A percentile compares a stretch with the other conserved stretches of the same genome.
These are phyloP conservation scores for Megaceryle torquata DNA, from an alignment of 2,113 vertebrate species.

Conservation along the genomic window DNA sequence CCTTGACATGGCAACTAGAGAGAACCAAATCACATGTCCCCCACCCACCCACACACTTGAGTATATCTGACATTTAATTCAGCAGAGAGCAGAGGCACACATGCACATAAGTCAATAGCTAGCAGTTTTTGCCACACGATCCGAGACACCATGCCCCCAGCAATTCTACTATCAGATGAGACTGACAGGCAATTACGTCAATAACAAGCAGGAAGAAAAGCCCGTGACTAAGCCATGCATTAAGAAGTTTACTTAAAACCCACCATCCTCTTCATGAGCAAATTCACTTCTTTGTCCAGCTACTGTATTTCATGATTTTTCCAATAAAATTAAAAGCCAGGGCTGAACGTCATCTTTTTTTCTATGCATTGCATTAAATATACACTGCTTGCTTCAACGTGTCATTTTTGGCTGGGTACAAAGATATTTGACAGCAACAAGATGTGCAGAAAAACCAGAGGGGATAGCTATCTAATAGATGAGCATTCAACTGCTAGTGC, in stretches of 20 bases:
- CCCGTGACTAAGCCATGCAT: not conserved
- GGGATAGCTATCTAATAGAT: constrained; percentile 41
- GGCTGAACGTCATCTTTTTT: not conserved
- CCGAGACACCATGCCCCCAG: constrained; percentile 54
- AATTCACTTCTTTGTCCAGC: not conserved
- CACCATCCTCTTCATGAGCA: not conserved
- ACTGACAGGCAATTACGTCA: constrained; percentile 58
- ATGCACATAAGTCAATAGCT: constrained; percentile 35
- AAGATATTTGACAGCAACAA: constrained; percentile 31
- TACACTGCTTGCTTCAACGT: not conserved
- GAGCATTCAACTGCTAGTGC: constrained; percentile 16
- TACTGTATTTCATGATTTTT: not conserved
- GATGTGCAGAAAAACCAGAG: not conserved
- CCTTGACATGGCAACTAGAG: constrained; percentile 19
- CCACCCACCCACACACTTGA: constrained; percentile 20
- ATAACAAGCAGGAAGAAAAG: constrained; percentile 51
- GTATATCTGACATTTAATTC: constrained; percentile 59
- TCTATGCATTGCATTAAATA: not conserved
- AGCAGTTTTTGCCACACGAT: constrained; percentile 43
- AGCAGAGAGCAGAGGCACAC: constrained; percentile 25
- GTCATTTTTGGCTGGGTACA: constrained; percentile 30
- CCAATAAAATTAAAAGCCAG: not conserved
- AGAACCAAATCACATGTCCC: constrained; percentile 31
- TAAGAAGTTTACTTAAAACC: constrained; percentile 54
- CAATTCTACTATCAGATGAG: constrained; percentile 56